Percentiles rank a stretch among this genome's conserved stretches.
These are phyloP conservation scores for Chiroxiphia lanceolata DNA, from an alignment of 2,797 vertebrate genomes.

Conservation along the genomic window DNA sequence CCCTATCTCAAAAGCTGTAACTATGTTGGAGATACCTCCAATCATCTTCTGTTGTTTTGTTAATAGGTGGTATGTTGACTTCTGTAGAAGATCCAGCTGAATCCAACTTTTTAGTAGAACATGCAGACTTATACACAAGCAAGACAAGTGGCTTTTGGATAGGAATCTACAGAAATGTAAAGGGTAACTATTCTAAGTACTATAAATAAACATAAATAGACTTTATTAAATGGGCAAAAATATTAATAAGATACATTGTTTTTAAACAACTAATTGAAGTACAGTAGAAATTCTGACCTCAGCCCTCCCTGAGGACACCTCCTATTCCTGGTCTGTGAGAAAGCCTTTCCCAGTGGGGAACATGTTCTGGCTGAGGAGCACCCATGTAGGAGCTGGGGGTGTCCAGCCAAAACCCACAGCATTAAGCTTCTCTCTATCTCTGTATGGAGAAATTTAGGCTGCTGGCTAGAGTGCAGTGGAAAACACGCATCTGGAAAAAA, in stretches of 20 bases:
- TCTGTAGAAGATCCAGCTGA: conserved; percentile 80
- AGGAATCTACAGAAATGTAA: conserved; percentile 81
- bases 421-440: background rate
- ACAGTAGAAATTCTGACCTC: background rate
- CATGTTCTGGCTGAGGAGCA: background rate
- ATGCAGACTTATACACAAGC: conserved; percentile 76
- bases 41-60: background rate
- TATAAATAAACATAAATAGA: background rate
- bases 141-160: conserved; percentile 80
- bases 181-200: conserved; percentile 63
- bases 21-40: background rate
- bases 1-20: background rate
- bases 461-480: background rate
- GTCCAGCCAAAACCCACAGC: background rate
- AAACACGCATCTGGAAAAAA: background rate
- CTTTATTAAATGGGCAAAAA: background rate
- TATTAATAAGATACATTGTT: background rate
- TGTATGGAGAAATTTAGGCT: background rate
- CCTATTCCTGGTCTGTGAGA: background rate
- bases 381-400: accelerated
- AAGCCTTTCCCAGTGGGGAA: background rate
- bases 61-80: conserved; percentile 75
- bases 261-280: background rate
- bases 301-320: background rate
- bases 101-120: conserved; percentile 76